Conservation (phyloP, 1,140 invertebrate genomes). For the Drosophila nebulosa region DNA sequence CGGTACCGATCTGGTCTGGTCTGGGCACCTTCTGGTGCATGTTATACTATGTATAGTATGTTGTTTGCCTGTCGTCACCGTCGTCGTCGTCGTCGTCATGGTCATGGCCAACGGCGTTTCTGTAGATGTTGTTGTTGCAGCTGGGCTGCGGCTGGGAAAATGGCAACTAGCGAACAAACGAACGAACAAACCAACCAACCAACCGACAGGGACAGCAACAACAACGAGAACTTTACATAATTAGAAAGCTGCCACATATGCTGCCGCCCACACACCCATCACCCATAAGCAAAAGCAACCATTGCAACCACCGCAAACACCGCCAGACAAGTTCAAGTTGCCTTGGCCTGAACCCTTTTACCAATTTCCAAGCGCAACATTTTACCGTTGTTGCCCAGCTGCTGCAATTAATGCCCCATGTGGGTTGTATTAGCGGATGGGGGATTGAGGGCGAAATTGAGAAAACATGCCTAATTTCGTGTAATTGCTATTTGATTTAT, state of each 20-base stretch:
- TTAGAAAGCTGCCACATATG: constrained; percentile 74
- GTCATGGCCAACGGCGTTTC: constrained; percentile 40
- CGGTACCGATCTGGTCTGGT: neutral
- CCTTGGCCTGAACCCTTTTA: constrained; percentile 67
- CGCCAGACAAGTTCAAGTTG: constrained; percentile 73
- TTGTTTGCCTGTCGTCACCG: constrained; percentile 50
- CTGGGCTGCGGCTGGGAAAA: constrained; percentile 14
- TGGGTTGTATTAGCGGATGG: constrained; percentile 22
- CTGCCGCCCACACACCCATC: constrained; percentile 32
- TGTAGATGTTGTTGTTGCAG: constrained; percentile 17
- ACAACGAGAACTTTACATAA: constrained; percentile 66
- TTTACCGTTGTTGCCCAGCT: constrained; percentile 60
- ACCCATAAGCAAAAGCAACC: neutral
- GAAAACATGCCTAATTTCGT: constrained; percentile 81
- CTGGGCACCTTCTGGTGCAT: constrained; percentile 38
- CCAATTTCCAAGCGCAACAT: constrained; percentile 59
- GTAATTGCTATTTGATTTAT: constrained; percentile 81
- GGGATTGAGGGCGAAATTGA: constrained; percentile 51
- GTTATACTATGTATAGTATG: constrained; percentile 23
- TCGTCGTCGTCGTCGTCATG: constrained; percentile 14
- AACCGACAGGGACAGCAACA: constrained; percentile 12
- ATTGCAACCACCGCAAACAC: constrained; percentile 40
- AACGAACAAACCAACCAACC: constrained; percentile 2
- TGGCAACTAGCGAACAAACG: constrained; percentile 3
- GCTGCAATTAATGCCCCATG: constrained; percentile 72